Evolutionary conservation across 2,113 vertebrate genomes (phyloP).

Genomic region (Raphicerus campestris): DNA sequence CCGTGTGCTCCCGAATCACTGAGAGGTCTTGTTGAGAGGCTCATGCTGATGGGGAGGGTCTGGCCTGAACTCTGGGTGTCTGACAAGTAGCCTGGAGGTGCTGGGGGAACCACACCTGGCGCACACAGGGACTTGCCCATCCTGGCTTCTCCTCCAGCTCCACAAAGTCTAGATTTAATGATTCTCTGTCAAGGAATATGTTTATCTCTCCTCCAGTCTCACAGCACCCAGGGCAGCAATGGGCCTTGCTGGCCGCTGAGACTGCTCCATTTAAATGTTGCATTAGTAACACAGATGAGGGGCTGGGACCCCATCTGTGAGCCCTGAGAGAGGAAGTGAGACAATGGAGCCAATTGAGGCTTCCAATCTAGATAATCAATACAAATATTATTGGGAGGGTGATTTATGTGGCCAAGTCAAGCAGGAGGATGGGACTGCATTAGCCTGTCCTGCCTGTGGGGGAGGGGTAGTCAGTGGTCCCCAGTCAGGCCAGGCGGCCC

Average conservation of each 20-base stretch:
- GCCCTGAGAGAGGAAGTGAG: constrained; percentile 81
- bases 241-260: background rate
- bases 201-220: background rate
- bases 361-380: constrained; percentile 84
- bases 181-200: background rate
- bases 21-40: background rate
- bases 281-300: constrained; percentile 82
- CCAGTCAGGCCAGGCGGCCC: background rate
- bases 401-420: constrained; percentile 78
- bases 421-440: constrained; percentile 66
- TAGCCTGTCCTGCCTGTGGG: constrained; percentile 1
- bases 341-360: constrained; percentile 80
- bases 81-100: rapidly evolving
- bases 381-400: constrained; percentile 84
- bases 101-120: rapidly evolving
- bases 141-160: background rate
- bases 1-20: rapidly evolving
- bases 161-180: background rate
- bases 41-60: background rate
- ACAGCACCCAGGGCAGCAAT: background rate
- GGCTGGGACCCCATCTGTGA: constrained; percentile 83
- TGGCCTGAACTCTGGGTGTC: background rate
- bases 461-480: constrained; percentile 1
- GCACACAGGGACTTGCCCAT: background rate
- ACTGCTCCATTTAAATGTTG: constrained; percentile 45